These are phyloP conservation scores for Typhlichthys subterraneus DNA, from an alignment of 2,797 vertebrate genomes.

Conservation along the genomic window DNA sequence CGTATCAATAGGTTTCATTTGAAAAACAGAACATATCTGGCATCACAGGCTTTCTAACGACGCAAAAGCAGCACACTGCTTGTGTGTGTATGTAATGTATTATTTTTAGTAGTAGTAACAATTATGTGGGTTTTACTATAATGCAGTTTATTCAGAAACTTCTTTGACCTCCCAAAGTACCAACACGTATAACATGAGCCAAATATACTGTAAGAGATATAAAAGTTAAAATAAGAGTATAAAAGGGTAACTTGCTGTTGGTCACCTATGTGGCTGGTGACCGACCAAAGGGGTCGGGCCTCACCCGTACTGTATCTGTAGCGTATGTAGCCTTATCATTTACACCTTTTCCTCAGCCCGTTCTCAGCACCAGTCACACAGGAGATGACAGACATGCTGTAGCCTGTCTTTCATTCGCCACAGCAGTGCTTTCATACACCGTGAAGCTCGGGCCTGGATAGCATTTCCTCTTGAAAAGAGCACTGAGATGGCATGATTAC, in stretches of 20 bases:
- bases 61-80: slow-evolving; percentile 37
- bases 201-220: too few species aligned
- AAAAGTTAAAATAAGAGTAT: too few species aligned
- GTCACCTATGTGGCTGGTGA: too few species aligned
- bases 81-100: too few species aligned
- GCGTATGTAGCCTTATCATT: neutral
- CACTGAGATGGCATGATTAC: slow-evolving; percentile 10
- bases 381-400: slow-evolving; percentile 26
- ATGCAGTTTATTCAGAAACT: too few species aligned
- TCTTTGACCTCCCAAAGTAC: too few species aligned
- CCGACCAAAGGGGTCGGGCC: too few species aligned
- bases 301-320: too few species aligned
- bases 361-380: slow-evolving; percentile 40
- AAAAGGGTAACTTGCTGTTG: too few species aligned
- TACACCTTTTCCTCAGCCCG: slow-evolving; percentile 13
- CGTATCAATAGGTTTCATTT: slow-evolving; percentile 57
- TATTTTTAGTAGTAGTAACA: too few species aligned
- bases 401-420: slow-evolving; percentile 21
- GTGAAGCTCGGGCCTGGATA: slow-evolving; percentile 7
- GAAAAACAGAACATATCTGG: slow-evolving; percentile 16
- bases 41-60: neutral
- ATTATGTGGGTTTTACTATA: too few species aligned
- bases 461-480: slow-evolving; percentile 7
- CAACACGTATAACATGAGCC: too few species aligned
- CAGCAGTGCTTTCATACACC: slow-evolving; percentile 13